Conservation (phyloP, 1,140 invertebrate genomes). For the Procambarus virginalis region DNA sequence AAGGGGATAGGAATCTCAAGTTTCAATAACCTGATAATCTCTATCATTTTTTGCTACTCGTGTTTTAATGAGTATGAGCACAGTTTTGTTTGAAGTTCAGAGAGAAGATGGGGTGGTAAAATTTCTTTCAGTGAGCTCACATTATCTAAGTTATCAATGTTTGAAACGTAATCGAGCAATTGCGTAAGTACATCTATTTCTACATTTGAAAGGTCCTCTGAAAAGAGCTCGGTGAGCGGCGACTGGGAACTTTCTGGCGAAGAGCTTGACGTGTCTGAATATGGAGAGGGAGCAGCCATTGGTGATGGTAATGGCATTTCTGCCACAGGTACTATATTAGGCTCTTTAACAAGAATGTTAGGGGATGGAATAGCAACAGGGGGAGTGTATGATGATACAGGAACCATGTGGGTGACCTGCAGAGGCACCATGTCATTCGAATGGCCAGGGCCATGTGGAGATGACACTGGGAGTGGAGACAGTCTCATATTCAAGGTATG, state of each 20-base stretch:
- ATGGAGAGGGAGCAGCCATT: constrained; percentile 51
- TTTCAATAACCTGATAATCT: neutral
- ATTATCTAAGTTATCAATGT: constrained; percentile 60
- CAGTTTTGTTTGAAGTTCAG: constrained; percentile 56
- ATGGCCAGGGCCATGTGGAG: neutral
- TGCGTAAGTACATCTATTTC: constrained; percentile 61
- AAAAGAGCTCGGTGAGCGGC: constrained; percentile 38
- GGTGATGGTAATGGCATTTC: constrained; percentile 52
- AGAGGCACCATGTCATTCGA: constrained; percentile 13
- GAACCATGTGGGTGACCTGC: constrained; percentile 27
- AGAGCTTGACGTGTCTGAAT: constrained; percentile 51
- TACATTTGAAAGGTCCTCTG: constrained; percentile 54
- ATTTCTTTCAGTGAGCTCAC: constrained; percentile 56
- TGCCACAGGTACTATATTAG: constrained; percentile 10
- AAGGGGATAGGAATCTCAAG: neutral
- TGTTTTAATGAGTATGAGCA: constrained; percentile 59
- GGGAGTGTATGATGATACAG: constrained; percentile 52
- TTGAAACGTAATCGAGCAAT: constrained; percentile 48
- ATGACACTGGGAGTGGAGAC: constrained; percentile 18
- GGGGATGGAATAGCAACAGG: constrained; percentile 30
- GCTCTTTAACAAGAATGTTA: constrained; percentile 29
- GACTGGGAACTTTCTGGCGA: constrained; percentile 61
- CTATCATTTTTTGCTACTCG: constrained; percentile 6
- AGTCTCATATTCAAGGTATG: neutral
- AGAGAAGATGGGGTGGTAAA: constrained; percentile 44